A percentile compares a stretch with the other conserved stretches of the same genome.
These are phyloP conservation scores for Holocentrus rufus DNA, from an alignment of 2,797 vertebrate genomes.

Conservation along the genomic window DNA sequence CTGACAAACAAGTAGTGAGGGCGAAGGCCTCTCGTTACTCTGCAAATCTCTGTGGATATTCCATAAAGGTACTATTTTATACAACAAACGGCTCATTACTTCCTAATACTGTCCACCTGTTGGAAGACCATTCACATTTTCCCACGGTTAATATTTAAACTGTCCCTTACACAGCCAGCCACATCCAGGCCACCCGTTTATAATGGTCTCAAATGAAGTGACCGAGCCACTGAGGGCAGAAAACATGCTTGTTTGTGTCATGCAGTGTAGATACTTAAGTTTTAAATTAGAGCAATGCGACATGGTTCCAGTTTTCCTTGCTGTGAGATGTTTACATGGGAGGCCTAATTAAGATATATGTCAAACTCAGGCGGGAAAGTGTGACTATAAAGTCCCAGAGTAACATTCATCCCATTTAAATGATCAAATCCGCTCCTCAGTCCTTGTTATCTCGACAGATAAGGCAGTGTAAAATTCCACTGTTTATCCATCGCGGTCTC, in stretches of 20 bases:
- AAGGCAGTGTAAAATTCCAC: conserved; percentile 34
- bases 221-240: conserved; percentile 23
- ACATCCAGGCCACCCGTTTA: conserved; percentile 2
- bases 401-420: conserved; percentile 52
- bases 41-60: conserved; percentile 15
- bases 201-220: conserved; percentile 19
- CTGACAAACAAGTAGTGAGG: conserved; percentile 2
- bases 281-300: conserved; percentile 46
- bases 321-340: conserved; percentile 51
- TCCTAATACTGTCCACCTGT: neutral
- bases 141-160: neutral
- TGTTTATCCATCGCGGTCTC: conserved; percentile 8
- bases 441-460: conserved; percentile 37
- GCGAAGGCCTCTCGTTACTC: neutral
- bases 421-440: conserved; percentile 11
- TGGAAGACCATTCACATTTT: neutral
- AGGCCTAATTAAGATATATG: conserved; percentile 37
- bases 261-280: conserved; percentile 40
- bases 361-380: conserved; percentile 33
- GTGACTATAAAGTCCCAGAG: conserved; percentile 52
- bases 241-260: conserved; percentile 59
- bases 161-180: conserved; percentile 14
- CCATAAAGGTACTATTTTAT: conserved; percentile 9
- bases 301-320: conserved; percentile 50
- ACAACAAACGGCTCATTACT: conserved; percentile 12